These are phyloP conservation scores for Drosophila carrolli DNA, from an alignment of 1,140 invertebrate genomes.

Conservation along the genomic window DNA sequence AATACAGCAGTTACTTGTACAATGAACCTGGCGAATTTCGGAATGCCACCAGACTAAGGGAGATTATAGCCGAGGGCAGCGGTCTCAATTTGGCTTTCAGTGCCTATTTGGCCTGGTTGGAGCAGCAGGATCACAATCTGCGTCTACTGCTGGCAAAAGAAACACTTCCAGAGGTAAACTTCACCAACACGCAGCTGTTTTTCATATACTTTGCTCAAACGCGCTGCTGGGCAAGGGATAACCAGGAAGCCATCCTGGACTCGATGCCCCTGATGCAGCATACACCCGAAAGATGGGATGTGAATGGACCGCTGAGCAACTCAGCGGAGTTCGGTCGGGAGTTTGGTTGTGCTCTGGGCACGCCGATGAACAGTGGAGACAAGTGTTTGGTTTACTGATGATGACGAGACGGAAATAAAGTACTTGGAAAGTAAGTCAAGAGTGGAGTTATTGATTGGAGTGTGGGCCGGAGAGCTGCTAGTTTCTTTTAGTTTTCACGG, in stretches of 20 bases:
- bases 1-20: constrained; percentile 88
- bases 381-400: constrained; percentile 71
- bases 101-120: constrained; percentile 85
- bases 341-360: constrained; percentile 65
- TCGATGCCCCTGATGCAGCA: constrained; percentile 63
- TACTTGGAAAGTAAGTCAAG: constrained; percentile 25
- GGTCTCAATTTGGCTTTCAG: constrained; percentile 87
- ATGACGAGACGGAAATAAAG: constrained; percentile 18
- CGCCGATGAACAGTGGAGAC: constrained; percentile 74
- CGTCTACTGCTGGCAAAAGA: constrained; percentile 42
- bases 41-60: constrained; percentile 88
- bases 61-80: constrained; percentile 89
- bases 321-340: constrained; percentile 68
- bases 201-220: constrained; percentile 89
- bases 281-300: constrained; percentile 64
- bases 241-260: constrained; percentile 36
- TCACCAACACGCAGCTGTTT: constrained; percentile 88
- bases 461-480: background rate
- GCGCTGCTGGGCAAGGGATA: constrained; percentile 55
- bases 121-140: constrained; percentile 36
- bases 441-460: constrained; percentile 14
- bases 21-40: constrained; percentile 85
- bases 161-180: constrained; percentile 68
- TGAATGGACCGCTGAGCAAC: constrained; percentile 74
- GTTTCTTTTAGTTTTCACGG: background rate